A percentile compares a stretch with the other conserved stretches of the same genome.
Conservation (phyloP, 2,888 invertebrate species). For the Amphipyra berbera region DNA sequence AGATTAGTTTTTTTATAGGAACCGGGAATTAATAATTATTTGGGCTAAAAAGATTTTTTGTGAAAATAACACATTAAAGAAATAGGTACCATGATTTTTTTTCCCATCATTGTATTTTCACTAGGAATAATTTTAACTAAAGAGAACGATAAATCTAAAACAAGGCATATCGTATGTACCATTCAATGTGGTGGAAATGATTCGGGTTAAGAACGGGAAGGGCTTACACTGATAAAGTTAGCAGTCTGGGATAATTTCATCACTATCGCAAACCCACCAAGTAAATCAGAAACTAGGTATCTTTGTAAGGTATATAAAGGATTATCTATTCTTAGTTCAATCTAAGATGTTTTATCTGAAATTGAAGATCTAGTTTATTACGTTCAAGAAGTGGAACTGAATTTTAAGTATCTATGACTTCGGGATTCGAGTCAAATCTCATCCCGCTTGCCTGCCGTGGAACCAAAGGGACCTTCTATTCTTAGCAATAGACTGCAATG, state of each 20-base stretch:
- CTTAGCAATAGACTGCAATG: no score
- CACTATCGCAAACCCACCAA: slow-evolving; percentile 37
- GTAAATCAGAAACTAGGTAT: slow-evolving; percentile 56
- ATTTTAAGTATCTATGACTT: slow-evolving; percentile 19
- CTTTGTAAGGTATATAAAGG: slow-evolving; percentile 35
- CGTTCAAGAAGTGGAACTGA: slow-evolving; percentile 19
- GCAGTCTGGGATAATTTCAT: slow-evolving; percentile 44
- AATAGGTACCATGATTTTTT: no score
- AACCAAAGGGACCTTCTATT: no score
- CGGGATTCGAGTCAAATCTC: slow-evolving; percentile 10
- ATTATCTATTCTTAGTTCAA: slow-evolving; percentile 30
- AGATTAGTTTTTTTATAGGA: no score
- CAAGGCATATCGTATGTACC: slow-evolving; percentile 21
- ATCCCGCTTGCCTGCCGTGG: not conserved
- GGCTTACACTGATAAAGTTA: slow-evolving; percentile 38
- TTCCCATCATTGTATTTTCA: no score
- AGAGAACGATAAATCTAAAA: slow-evolving; percentile 13
- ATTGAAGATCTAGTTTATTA: slow-evolving; percentile 45
- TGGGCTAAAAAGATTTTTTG: no score
- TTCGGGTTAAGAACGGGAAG: slow-evolving; percentile 36
- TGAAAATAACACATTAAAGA: no score
- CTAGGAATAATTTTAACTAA: not conserved
- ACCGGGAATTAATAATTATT: no score
- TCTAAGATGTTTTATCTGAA: slow-evolving; percentile 39
- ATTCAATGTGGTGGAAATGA: slow-evolving; percentile 45